phyloP scores from a whole-genome alignment of 1,140 invertebrate genomes.

The Cydia fagiglandana region DNA sequence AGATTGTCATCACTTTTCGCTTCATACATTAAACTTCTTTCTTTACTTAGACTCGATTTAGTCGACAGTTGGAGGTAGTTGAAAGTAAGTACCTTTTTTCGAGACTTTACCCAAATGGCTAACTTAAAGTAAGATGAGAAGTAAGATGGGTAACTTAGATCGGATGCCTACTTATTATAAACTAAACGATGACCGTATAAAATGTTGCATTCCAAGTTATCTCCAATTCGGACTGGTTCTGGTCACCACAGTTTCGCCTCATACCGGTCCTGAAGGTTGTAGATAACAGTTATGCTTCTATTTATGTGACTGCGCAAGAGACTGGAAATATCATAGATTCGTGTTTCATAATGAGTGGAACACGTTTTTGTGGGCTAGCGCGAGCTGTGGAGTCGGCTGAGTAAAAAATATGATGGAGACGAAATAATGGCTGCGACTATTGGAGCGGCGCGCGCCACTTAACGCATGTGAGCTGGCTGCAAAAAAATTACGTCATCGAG shows the following conservation, averaged over 20 bases:
- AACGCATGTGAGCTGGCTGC: neutral
- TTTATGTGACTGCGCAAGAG: conserved; percentile 71
- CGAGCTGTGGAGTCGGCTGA: conserved; percentile 52
- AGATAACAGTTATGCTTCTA: conserved; percentile 77
- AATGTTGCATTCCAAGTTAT: neutral
- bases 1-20: too few relatives aligned
- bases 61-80: too few relatives aligned
- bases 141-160: neutral
- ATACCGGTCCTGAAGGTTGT: conserved; percentile 76
- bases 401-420: conserved; percentile 36
- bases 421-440: conserved; percentile 58
- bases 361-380: conserved; percentile 66
- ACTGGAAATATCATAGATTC: conserved; percentile 75
- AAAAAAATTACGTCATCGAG: neutral
- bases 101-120: too few relatives aligned
- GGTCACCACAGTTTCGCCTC: conserved; percentile 70
- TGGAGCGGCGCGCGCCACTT: conserved; percentile 61
- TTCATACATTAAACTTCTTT: too few relatives aligned
- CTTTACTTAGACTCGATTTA: too few relatives aligned
- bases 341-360: conserved; percentile 77
- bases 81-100: too few relatives aligned
- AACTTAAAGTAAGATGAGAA: too few relatives aligned
- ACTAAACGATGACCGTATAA: neutral
- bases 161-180: neutral
- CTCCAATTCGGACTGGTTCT: conserved; percentile 77